Base-by-base conservation (phyloP, 2,113 vertebrate species). In the Anolis sagrei region DNA sequence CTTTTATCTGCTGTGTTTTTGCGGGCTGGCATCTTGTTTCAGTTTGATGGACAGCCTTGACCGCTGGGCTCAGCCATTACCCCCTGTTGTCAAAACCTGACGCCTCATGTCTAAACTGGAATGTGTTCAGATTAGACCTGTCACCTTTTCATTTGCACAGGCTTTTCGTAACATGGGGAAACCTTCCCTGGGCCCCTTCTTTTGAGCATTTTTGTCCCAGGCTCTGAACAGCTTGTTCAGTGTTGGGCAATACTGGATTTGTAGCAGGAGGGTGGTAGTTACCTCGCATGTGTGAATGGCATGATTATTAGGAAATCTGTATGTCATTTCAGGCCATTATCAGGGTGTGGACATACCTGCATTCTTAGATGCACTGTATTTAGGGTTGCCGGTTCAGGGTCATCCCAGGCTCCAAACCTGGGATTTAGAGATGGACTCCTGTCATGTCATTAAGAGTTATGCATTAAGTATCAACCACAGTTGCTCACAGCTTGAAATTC, bases 51-150 rank as follows among this genome's bases (percentile, higher is more conserved):
- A 70, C 61, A 27, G 18, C 70, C 70, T n/a, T 8, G 58, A 27
- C 54, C 1, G 62, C 44, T n/a, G 70, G 66, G 48, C 80, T 70
- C 75, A 85, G 32, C 18, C 64, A 3, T 13, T 54, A 13, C 76
- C 29, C 54, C 76, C 51, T 32, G 49, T 78, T 61, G 49, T 61
- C 66, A 72, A 79, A 76, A 72, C 25, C 83, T 44, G 66, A 19
- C 16, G 76, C 76, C 76, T 79, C 66, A 27, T 85, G 78, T 61
- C 84, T 79, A 72, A 79, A 48, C 27, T 72, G 68, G 27, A 85
- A 73, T 79, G 66, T 79, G 39, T 85, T 76, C 84, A 72, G 19
- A 79, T 58, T 62, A 79, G 70, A 79, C 58, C 66, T n/a, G 34
- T 29, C 76, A 58, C 76, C 36, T 73, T 54, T 84, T 78, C 49